phyloP scores from a whole-genome alignment of 2,888 invertebrate species.

The Quadroppia sp. region DNA sequence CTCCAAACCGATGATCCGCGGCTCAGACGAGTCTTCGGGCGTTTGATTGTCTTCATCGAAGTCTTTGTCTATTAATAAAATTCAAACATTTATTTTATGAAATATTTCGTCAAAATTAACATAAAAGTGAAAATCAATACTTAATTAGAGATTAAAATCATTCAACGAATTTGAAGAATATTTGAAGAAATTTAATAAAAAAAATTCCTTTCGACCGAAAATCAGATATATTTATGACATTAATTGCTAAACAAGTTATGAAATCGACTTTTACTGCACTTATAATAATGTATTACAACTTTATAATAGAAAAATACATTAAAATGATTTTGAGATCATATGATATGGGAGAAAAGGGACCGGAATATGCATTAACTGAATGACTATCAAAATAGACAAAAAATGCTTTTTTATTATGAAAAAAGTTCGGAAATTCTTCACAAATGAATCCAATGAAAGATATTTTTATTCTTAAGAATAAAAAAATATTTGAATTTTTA shows the following conservation, averaged over 20 bases:
- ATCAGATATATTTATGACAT: too few species aligned
- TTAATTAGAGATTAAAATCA: too few species aligned
- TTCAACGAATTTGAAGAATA: too few species aligned
- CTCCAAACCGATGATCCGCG: conserved; percentile 23
- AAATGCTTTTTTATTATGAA: neutral
- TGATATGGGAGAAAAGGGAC: neutral
- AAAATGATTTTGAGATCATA: neutral
- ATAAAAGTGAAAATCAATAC: neutral
- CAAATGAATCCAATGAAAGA: neutral
- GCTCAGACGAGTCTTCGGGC: conserved; percentile 26
- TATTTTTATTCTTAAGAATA: neutral
- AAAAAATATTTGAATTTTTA: neutral
- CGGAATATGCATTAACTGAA: neutral
- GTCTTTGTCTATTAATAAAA: neutral
- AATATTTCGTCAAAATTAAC: neutral
- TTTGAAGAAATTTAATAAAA: too few species aligned
- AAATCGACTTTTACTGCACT: too few species aligned
- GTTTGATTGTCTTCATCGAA: neutral
- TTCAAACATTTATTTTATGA: neutral
- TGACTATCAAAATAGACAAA: neutral
- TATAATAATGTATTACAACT: too few species aligned
- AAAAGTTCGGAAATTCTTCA: too few species aligned
- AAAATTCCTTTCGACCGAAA: too few species aligned
- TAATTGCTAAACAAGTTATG: too few species aligned
- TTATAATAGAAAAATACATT: neutral